Base-by-base conservation (phyloP, 1,140 invertebrate genomes). In the Hestina assimilis region DNA sequence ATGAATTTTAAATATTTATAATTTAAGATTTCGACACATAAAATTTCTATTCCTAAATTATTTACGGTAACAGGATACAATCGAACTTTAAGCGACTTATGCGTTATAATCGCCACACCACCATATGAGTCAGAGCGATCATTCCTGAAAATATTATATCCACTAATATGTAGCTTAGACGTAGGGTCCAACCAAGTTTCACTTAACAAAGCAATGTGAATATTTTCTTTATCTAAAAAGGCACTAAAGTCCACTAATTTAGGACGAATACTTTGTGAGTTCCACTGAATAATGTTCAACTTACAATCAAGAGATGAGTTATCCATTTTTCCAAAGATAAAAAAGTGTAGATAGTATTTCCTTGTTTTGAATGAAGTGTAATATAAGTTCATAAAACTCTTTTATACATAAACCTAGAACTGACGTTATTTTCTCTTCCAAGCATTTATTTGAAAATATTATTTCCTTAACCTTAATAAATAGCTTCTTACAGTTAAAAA, bases 271-370 rank as follows among this genome's bases (percentile, higher is more conserved):
- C 63, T 66, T 8, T 55, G 55, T 17, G 58, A 45, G 23, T 66
- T 61, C 53, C 63, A 66, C 31, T 66, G 63, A 9, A 57, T 17
- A 8, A 65, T 50, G 28, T 60, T 65, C 28, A 61, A 26, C 11
- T 2, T 28, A 9, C 42, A 21, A 23, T 11, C 56, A 59, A 43
- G 40, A 46, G 48, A 56, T 53, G 45, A 6, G 43, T 21, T 54
- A 68, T 64, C 26, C 26, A n/a, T 58, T 43, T 20, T 14, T 15
- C 12, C 0, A 48, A 15, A 35, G 58, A 61, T 1, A 48, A 15
- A 35, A 62, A 61, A 47, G 4, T 24, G 9, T 43, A 20, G 8
- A 9, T 9, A 43, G 2, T 43, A 29, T 9, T 26, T 14, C 20
- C 8, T 4, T 12, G 20, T 24, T 19, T 1, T 19, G 24, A 24